phyloP scores from a whole-genome alignment of 2,797 vertebrate genomes.

The Australoheros facetus region DNA sequence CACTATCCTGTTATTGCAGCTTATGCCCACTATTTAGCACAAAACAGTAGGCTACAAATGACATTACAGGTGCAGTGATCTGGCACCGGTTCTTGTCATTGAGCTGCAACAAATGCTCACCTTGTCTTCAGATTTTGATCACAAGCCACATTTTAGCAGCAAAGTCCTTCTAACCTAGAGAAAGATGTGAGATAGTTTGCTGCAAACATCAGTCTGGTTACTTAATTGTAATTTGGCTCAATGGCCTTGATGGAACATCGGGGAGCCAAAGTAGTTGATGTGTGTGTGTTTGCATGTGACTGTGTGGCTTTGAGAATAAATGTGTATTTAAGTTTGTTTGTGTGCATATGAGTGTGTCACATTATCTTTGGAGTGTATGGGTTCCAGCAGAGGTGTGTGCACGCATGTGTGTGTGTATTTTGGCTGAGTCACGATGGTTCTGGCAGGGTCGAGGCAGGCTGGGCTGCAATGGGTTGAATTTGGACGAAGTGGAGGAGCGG shows the following conservation, averaged over 20 bases:
- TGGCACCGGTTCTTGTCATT: neutral
- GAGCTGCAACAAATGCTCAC: neutral
- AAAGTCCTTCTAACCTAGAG: conserved; percentile 20
- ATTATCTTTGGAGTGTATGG: conserved; percentile 27
- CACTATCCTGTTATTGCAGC: neutral
- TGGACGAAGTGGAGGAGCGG: conserved; percentile 62
- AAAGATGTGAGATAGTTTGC: conserved; percentile 36
- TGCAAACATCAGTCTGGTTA: conserved; percentile 62
- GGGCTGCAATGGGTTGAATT: conserved; percentile 56
- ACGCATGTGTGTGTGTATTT: conserved; percentile 52
- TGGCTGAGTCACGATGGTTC: conserved; percentile 71
- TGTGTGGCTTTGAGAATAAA: conserved; percentile 11
- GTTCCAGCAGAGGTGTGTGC: conserved; percentile 45
- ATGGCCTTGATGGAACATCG: conserved; percentile 21
- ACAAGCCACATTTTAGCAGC: conserved; percentile 10
- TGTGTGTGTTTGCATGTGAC: conserved; percentile 13
- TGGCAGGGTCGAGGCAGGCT: conserved; percentile 64
- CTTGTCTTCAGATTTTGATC: neutral
- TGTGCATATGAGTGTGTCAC: conserved; percentile 37
- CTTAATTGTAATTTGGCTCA: conserved; percentile 60
- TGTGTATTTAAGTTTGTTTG: conserved; percentile 39
- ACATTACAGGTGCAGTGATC: neutral
- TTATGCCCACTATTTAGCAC: neutral
- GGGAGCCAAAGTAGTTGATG: conserved; percentile 28
- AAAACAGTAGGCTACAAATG: neutral